Conservation (phyloP, 2,797 vertebrate species). For the Astyanax mexicanus region DNA sequence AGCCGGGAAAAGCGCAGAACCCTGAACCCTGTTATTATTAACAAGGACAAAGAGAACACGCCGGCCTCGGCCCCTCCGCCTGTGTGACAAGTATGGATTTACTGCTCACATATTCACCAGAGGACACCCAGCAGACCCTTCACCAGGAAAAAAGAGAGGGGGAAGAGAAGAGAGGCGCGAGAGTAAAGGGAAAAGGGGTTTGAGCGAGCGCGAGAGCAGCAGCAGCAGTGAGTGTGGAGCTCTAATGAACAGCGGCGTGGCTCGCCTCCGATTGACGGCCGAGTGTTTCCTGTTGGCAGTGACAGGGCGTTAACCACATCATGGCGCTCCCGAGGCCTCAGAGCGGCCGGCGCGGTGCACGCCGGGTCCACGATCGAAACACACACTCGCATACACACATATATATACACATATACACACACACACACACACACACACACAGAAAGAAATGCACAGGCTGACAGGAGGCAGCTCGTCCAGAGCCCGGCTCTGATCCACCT, state of each 20-base stretch:
- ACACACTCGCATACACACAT: constrained; percentile 34
- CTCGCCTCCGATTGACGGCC: constrained; percentile 66
- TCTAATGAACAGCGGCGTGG: constrained; percentile 58
- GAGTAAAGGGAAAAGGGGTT: constrained; percentile 58
- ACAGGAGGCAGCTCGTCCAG: background rate
- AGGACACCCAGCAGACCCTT: constrained; percentile 79
- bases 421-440: background rate
- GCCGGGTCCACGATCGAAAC: constrained; percentile 60
- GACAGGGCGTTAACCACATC: constrained; percentile 82
- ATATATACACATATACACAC: constrained; percentile 34
- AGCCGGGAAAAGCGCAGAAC: constrained; percentile 81
- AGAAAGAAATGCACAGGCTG: background rate
- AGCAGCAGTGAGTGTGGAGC: constrained; percentile 60
- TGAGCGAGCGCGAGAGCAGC: constrained; percentile 48
- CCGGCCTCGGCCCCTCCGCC: constrained; percentile 52
- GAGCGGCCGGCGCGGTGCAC: constrained; percentile 62
- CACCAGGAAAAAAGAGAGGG: constrained; percentile 58
- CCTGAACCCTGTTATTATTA: constrained; percentile 88
- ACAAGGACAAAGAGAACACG: constrained; percentile 87
- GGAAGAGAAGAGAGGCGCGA: constrained; percentile 29
- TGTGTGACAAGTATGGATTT: constrained; percentile 87
- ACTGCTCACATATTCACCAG: constrained; percentile 77
- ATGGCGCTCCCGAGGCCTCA: constrained; percentile 76
- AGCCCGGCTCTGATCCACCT: background rate
- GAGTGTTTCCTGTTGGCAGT: constrained; percentile 60